A percentile compares a stretch with the other conserved stretches of the same genome.
Evolutionary conservation across 1,140 invertebrate species (phyloP).

Genomic region (Chrysomallon squamiferum): DNA sequence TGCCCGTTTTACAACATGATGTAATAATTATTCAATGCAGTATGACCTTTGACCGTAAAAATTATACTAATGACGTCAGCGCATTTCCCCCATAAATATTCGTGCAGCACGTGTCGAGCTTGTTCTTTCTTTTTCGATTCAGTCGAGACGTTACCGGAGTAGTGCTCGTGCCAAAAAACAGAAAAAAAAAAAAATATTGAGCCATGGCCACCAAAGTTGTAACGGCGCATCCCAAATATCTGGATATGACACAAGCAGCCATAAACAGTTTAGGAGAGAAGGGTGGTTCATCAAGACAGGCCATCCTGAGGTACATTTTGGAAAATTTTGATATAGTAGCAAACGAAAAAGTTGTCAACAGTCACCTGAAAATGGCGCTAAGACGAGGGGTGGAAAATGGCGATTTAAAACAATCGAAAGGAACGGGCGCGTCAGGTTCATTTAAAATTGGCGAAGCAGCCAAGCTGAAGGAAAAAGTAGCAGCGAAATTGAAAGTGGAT

Average conservation of each 20-base stretch:
- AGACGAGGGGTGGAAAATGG: slow-evolving; percentile 46
- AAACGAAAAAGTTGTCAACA: slow-evolving; percentile 35
- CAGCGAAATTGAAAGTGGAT: slow-evolving; percentile 15
- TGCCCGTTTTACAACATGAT: no score
- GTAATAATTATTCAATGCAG: no score
- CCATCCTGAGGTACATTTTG: slow-evolving; percentile 58
- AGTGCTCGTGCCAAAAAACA: no score
- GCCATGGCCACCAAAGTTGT: slow-evolving; percentile 3
- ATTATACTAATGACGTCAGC: no score
- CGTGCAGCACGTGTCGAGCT: no score
- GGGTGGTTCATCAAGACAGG: slow-evolving; percentile 49
- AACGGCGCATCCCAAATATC: slow-evolving; percentile 39
- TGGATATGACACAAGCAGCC: slow-evolving; percentile 30
- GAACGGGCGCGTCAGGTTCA: slow-evolving; percentile 53
- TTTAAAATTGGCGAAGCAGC: slow-evolving; percentile 49
- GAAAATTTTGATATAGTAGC: slow-evolving; percentile 53
- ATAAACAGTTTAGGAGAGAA: slow-evolving; percentile 34
- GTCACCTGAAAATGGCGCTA: slow-evolving; percentile 49
- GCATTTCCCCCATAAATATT: no score
- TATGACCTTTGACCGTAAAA: no score
- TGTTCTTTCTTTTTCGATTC: no score
- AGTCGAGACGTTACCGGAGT: no score
- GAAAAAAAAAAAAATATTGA: no score
- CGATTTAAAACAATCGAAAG: slow-evolving; percentile 50
- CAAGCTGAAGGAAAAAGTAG: slow-evolving; percentile 10